Conservation (phyloP, 2,888 invertebrate species). For the Limulus polyphemus region DNA sequence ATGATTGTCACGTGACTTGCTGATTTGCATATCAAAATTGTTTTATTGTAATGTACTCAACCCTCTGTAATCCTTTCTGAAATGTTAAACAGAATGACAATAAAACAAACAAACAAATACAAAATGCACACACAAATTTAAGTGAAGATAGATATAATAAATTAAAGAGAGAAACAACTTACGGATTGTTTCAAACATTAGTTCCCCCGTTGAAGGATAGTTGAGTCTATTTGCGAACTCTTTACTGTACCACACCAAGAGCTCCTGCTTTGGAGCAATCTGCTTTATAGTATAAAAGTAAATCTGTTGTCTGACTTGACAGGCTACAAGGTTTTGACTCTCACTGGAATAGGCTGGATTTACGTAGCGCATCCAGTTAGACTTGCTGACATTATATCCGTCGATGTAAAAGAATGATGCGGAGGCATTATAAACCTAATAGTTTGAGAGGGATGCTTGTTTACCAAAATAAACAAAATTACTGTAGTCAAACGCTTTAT, state of each 20-base stretch:
- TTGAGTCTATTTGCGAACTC: constrained; percentile 92
- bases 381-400: constrained; percentile 77
- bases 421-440: constrained; percentile 56
- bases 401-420: constrained; percentile 85
- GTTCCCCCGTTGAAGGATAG: constrained; percentile 59
- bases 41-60: too few species aligned
- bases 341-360: constrained; percentile 83
- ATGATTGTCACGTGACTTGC: too few species aligned
- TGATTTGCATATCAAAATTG: too few species aligned
- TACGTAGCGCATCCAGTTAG: constrained; percentile 99
- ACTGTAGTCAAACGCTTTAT: too few species aligned
- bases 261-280: constrained; percentile 88
- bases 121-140: too few species aligned
- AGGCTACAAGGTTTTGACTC: constrained; percentile 94
- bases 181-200: constrained; percentile 56
- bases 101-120: too few species aligned
- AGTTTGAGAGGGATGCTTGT: background rate
- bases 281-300: constrained; percentile 94
- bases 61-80: too few species aligned
- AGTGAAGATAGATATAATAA: too few species aligned
- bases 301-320: constrained; percentile 78
- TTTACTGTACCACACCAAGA: constrained; percentile 94
- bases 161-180: constrained; percentile 33
- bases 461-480: too few species aligned
- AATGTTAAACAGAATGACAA: too few species aligned